Evolutionary conservation across 2,888 invertebrate genomes (phyloP).

Genomic region (Eumerus sabulonum): DNA sequence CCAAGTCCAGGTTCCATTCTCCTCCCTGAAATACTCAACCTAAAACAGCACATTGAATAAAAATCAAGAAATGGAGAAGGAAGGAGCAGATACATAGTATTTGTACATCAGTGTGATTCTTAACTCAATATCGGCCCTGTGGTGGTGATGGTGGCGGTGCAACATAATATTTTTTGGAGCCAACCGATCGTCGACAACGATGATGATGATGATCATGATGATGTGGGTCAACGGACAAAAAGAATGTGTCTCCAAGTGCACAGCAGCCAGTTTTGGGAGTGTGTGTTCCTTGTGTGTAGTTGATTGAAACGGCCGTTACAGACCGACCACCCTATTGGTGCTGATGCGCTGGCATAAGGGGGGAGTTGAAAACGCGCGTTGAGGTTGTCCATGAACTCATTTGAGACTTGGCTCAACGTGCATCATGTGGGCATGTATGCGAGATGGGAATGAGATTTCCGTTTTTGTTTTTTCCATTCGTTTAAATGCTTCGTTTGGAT

Average conservation of each 20-base stretch:
- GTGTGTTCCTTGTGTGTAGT: constrained; percentile 6
- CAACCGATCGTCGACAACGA: constrained; percentile 4
- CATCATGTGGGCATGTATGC: constrained; percentile 4
- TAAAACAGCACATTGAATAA: constrained; percentile 11
- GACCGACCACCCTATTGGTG: constrained; percentile 62
- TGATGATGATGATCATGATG: constrained; percentile 41
- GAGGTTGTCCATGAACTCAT: constrained; percentile 51
- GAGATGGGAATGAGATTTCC: no score
- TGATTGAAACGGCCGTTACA: constrained; percentile 59
- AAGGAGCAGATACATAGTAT: background rate
- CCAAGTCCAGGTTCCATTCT: no score
- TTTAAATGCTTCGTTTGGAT: no score
- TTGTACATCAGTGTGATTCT: constrained; percentile 22
- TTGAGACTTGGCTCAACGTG: constrained; percentile 23
- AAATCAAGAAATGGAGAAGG: background rate
- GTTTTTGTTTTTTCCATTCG: no score
- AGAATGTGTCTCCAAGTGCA: constrained; percentile 40
- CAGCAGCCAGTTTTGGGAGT: background rate
- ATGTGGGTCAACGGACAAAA: constrained; percentile 65
- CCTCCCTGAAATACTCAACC: constrained; percentile 22
- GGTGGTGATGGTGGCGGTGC: constrained; percentile 21
- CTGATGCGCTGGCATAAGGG: constrained; percentile 16
- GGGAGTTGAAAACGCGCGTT: background rate
- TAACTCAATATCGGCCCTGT: constrained; percentile 27
- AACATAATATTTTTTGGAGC: constrained; percentile 53